Conservation (phyloP, 2,888 invertebrate species). For the Kryphioiulus occultus region DNA sequence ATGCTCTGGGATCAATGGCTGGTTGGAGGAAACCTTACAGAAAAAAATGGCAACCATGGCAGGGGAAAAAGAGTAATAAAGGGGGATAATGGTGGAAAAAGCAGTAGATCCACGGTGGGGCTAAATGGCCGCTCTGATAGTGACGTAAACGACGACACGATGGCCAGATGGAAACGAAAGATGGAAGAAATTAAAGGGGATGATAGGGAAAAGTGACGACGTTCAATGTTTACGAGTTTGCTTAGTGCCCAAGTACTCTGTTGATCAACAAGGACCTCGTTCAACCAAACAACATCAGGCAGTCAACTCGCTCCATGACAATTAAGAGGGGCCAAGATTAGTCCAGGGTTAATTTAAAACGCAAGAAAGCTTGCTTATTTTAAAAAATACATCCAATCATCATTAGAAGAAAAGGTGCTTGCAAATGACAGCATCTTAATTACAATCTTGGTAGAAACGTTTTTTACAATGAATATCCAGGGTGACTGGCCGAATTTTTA, state of each 20-base stretch:
- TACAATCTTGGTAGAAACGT: neutral
- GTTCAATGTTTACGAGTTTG: conserved; percentile 45
- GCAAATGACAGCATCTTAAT: neutral
- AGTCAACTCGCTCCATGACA: neutral
- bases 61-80: conserved; percentile 3
- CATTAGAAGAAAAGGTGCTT: neutral
- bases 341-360: neutral
- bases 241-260: conserved; percentile 28
- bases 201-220: conserved; percentile 41
- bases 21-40: neutral
- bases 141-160: conserved; percentile 42
- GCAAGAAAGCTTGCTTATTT: no score
- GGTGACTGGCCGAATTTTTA: no score
- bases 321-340: neutral
- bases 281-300: neutral
- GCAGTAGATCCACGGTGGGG: conserved; percentile 24
- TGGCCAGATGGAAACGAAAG: conserved; percentile 39
- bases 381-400: neutral
- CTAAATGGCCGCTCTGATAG: conserved; percentile 31
- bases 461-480: no score
- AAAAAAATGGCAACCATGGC: conserved; percentile 13
- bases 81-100: neutral
- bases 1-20: no score
- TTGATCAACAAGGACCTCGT: conserved; percentile 37
- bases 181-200: conserved; percentile 45